phyloP scores from a whole-genome alignment of 2,797 vertebrate genomes.

The Cyclura pinguis region DNA sequence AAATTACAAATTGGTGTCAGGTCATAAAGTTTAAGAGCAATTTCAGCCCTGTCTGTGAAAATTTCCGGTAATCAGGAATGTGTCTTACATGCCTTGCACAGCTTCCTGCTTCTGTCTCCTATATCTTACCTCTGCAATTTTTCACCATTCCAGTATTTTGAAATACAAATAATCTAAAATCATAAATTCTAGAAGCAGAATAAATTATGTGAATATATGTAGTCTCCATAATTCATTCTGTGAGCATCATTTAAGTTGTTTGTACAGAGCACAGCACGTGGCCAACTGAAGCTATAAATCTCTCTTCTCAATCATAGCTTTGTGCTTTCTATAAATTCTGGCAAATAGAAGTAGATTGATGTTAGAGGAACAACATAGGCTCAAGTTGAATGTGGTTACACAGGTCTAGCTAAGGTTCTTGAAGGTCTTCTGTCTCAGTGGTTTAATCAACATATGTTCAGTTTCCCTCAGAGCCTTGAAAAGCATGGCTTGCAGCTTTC shows the following conservation, averaged over 20 bases:
- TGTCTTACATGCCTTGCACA: neutral
- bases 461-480: neutral
- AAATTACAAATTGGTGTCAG: too few relatives aligned
- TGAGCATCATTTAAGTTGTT: neutral
- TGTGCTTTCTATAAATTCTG: neutral
- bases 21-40: neutral
- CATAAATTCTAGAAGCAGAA: neutral
- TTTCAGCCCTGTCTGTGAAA: neutral
- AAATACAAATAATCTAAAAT: conserved; percentile 6
- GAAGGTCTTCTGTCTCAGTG: neutral
- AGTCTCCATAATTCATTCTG: neutral
- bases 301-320: neutral
- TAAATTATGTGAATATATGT: neutral
- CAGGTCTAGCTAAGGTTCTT: too few relatives aligned
- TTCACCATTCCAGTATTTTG: neutral
- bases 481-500: neutral
- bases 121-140: neutral
- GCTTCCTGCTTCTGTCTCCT: neutral
- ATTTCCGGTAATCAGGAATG: neutral
- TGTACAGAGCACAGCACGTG: neutral
- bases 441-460: neutral
- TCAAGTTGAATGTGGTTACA: neutral
- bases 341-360: neutral
- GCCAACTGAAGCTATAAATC: neutral
- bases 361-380: neutral